Conservation (phyloP, 2,797 vertebrate species). For the Sternotherus odoratus region DNA sequence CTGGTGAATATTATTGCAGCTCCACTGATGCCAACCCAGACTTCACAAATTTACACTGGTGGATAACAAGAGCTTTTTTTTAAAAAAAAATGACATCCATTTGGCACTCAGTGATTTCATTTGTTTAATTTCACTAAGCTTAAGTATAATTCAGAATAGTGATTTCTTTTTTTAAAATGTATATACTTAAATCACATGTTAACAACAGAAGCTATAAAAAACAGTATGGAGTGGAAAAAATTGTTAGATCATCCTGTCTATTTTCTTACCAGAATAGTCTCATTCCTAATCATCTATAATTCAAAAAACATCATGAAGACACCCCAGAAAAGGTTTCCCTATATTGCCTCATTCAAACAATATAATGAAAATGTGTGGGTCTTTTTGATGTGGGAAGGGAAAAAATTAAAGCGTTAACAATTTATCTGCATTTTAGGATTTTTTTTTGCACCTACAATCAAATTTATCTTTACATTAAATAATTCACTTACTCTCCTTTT, state of each 20-base stretch:
- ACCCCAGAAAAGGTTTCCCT: background rate
- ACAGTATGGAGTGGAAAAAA: background rate
- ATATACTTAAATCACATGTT: background rate
- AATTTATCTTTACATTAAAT: constrained; percentile 89
- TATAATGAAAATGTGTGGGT: background rate
- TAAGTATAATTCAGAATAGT: background rate
- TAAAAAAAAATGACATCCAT: background rate
- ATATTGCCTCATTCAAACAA: background rate
- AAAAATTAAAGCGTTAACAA: constrained; percentile 35
- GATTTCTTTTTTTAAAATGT: background rate
- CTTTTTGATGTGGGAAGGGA: background rate
- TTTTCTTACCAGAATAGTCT: background rate
- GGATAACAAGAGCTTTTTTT: rapidly evolving
- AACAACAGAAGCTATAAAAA: background rate
- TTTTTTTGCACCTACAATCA: constrained; percentile 83
- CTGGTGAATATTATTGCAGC: background rate
- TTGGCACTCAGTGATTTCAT: background rate
- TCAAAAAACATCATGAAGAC: constrained; percentile 9
- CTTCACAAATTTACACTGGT: background rate
- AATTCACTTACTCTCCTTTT: constrained; percentile 85
- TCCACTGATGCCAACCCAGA: background rate
- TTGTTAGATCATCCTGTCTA: background rate
- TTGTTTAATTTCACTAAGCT: background rate
- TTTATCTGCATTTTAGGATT: constrained; percentile 25
- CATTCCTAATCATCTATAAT: background rate